These are phyloP conservation scores for Margaritifera margaritifera DNA, from an alignment of 2,888 invertebrate species.

Conservation along the genomic window DNA sequence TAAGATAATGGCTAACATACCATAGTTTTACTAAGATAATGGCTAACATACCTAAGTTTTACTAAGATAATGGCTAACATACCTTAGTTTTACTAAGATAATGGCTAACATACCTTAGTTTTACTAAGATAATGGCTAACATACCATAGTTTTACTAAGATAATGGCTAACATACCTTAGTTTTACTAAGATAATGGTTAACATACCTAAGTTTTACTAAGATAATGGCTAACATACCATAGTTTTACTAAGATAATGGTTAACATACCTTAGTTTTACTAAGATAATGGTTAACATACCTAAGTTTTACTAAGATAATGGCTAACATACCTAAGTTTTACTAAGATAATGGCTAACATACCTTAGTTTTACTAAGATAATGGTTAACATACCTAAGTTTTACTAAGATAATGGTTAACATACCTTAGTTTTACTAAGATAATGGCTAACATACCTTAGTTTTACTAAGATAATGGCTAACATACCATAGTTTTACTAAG, in stretches of 20 bases:
- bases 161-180: conserved; percentile 77
- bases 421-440: conserved; percentile 79
- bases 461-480: conserved; percentile 77
- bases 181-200: conserved; percentile 70
- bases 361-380: conserved; percentile 78
- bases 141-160: too few species aligned
- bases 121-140: too few species aligned
- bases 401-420: conserved; percentile 2
- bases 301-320: too few species aligned
- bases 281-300: too few species aligned
- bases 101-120: too few species aligned
- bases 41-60: conserved; percentile 78
- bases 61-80: conserved; percentile 8
- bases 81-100: conserved; percentile 82
- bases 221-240: conserved; percentile 76
- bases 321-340: too few species aligned
- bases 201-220: conserved; percentile 79
- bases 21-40: conserved; percentile 77
- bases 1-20: conserved; percentile 66
- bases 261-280: conserved; percentile 82
- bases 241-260: conserved; percentile 73
- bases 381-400: conserved; percentile 78
- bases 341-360: conserved; percentile 51
- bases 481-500: too few species aligned
- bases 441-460: conserved; percentile 78